Conservation (phyloP, 2,888 invertebrate species). For the Agrotis exclamationis region DNA sequence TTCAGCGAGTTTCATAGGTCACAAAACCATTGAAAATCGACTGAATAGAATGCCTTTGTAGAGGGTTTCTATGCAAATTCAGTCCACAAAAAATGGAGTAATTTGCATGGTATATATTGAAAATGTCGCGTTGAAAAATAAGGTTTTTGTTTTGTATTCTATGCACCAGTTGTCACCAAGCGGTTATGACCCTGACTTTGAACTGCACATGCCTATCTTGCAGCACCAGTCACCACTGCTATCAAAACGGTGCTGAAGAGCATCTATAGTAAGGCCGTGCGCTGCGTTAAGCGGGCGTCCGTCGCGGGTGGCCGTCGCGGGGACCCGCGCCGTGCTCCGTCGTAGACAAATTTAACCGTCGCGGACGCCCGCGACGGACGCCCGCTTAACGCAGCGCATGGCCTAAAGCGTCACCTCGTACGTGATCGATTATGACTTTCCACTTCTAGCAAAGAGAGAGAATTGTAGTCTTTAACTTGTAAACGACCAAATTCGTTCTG, state of each 20-base stretch:
- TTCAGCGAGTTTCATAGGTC: neutral
- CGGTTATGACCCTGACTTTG: neutral
- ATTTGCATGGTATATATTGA: neutral
- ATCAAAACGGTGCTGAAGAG: neutral
- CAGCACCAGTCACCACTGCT: neutral
- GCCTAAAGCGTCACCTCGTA: too few relatives aligned
- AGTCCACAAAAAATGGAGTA: neutral
- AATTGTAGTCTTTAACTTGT: neutral
- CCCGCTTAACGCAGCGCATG: too few relatives aligned
- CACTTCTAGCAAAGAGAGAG: neutral
- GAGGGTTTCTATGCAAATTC: neutral
- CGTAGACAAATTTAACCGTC: too few relatives aligned
- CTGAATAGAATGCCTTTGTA: constrained; percentile 1
- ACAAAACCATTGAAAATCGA: neutral
- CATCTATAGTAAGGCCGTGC: too few relatives aligned
- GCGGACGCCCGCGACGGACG: too few relatives aligned
- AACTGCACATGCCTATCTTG: neutral
- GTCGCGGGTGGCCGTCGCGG: too few relatives aligned
- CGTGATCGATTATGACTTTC: too few relatives aligned
- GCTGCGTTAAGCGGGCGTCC: too few relatives aligned
- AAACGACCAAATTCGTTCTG: neutral
- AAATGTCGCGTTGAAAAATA: too few relatives aligned
- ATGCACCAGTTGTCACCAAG: neutral
- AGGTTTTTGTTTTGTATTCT: neutral
- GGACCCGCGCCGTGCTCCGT: too few relatives aligned